Evolutionary conservation across 2,888 invertebrate genomes (phyloP).

Genomic region (Synergus itoensis): DNA sequence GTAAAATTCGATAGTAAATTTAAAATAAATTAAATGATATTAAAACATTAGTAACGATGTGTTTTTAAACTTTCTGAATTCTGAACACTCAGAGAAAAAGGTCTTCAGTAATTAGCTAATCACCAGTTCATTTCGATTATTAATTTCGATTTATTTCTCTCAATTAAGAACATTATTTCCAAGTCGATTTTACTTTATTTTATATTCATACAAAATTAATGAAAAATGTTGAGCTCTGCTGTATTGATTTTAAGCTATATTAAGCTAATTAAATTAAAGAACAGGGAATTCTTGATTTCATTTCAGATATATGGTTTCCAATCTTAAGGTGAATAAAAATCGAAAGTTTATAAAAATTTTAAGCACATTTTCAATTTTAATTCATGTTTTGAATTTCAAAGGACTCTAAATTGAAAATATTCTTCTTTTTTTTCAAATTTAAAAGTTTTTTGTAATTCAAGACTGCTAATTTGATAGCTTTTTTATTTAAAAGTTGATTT

Average conservation of each 20-base stretch:
- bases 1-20: not conserved
- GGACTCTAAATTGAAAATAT: too few relatives aligned
- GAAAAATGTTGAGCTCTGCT: not conserved
- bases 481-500: too few relatives aligned
- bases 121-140: not conserved
- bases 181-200: not conserved
- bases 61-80: not conserved
- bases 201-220: not conserved
- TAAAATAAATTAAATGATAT: not conserved
- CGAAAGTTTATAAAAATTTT: too few relatives aligned
- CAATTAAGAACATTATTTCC: too few relatives aligned
- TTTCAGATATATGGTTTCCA: not conserved
- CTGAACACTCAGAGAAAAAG: constrained; percentile 3
- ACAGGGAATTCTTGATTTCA: not conserved
- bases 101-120: not conserved
- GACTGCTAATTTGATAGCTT: too few relatives aligned
- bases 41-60: not conserved
- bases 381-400: too few relatives aligned
- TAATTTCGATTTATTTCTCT: too few relatives aligned
- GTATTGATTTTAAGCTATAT: not conserved
- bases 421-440: too few relatives aligned
- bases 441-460: too few relatives aligned
- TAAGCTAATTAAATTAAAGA: not conserved
- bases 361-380: too few relatives aligned
- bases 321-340: not conserved